Conservation (phyloP, 2,888 invertebrate genomes). For the Aphodius granarius region DNA sequence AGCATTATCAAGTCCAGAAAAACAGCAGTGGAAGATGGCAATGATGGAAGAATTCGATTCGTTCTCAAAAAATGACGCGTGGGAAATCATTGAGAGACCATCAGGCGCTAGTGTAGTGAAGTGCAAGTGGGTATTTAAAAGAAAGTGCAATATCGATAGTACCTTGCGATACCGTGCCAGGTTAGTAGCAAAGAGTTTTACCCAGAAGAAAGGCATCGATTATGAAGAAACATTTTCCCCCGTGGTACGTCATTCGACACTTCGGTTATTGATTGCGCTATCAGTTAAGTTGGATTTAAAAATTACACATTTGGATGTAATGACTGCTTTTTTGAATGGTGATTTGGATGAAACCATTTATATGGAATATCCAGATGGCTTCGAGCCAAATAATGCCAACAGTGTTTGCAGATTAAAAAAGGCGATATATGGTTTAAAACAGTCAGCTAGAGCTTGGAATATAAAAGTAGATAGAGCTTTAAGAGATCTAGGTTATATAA, state of each 20-base stretch:
- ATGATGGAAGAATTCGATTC: constrained; percentile 39
- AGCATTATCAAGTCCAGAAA: constrained; percentile 36
- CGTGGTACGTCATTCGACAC: constrained; percentile 33
- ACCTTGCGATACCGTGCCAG: constrained; percentile 30
- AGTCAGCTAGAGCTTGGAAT: constrained; percentile 27
- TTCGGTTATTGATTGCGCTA: constrained; percentile 34
- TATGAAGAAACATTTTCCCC: constrained; percentile 36
- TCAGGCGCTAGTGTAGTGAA: constrained; percentile 34
- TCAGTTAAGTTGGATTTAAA: constrained; percentile 26
- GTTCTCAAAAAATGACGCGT: constrained; percentile 40
- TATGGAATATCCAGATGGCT: constrained; percentile 34
- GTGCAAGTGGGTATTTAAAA: constrained; percentile 42
- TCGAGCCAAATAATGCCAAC: constrained; percentile 18
- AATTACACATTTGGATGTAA: constrained; percentile 35
- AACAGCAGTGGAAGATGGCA: constrained; percentile 34
- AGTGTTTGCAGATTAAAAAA: constrained; percentile 26
- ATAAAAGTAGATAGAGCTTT: constrained; percentile 23
- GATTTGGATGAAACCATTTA: constrained; percentile 33
- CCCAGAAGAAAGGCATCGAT: constrained; percentile 30
- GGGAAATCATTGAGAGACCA: constrained; percentile 37
- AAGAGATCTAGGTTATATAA: constrained; percentile 26
- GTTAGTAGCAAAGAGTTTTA: constrained; percentile 28
- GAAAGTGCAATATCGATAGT: constrained; percentile 34
- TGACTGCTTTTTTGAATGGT: constrained; percentile 40
- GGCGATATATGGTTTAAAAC: constrained; percentile 27